Evolutionary conservation across 2,113 vertebrate genomes (phyloP).

Genomic region (Poeciliopsis turrubarensis): DNA sequence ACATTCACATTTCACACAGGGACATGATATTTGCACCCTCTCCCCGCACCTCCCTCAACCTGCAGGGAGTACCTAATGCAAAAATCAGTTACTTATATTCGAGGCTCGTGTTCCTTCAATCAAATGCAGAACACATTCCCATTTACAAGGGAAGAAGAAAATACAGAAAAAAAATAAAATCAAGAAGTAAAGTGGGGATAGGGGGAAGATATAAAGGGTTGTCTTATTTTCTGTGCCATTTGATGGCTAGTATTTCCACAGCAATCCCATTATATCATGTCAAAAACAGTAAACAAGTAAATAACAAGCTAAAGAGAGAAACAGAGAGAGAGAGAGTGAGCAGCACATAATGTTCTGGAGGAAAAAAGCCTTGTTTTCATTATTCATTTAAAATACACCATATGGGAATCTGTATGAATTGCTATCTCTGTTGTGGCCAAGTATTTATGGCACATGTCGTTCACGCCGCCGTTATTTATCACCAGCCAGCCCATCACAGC

Average conservation of each 20-base stretch:
- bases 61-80: slow-evolving; percentile 96
- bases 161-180: not conserved
- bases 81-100: slow-evolving; percentile 94
- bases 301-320: slow-evolving; percentile 71
- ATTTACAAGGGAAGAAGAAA: slow-evolving; percentile 72
- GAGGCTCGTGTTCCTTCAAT: slow-evolving; percentile 90
- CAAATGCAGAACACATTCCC: slow-evolving; percentile 87
- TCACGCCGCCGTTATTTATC: slow-evolving; percentile 83
- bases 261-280: slow-evolving; percentile 81
- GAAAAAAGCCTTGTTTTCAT: slow-evolving; percentile 72
- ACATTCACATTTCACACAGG: slow-evolving; percentile 95
- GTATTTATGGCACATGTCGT: slow-evolving; percentile 81
- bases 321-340: slow-evolving; percentile 25
- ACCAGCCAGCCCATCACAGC: slow-evolving; percentile 73
- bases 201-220: slow-evolving; percentile 76
- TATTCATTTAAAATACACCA: slow-evolving; percentile 74
- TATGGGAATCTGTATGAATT: slow-evolving; percentile 32
- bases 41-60: slow-evolving; percentile 70
- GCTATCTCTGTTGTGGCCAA: slow-evolving; percentile 64
- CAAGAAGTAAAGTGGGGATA: slow-evolving; percentile 16
- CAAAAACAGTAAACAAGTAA: slow-evolving; percentile 83
- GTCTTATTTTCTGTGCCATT: slow-evolving; percentile 83
- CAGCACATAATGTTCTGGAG: slow-evolving; percentile 28
- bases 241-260: slow-evolving; percentile 79
- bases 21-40: slow-evolving; percentile 86